A percentile compares a stretch with the other conserved stretches of the same genome.
These are phyloP conservation scores for Bimastos eiseni DNA, from an alignment of 2,888 invertebrate genomes.

Conservation along the genomic window DNA sequence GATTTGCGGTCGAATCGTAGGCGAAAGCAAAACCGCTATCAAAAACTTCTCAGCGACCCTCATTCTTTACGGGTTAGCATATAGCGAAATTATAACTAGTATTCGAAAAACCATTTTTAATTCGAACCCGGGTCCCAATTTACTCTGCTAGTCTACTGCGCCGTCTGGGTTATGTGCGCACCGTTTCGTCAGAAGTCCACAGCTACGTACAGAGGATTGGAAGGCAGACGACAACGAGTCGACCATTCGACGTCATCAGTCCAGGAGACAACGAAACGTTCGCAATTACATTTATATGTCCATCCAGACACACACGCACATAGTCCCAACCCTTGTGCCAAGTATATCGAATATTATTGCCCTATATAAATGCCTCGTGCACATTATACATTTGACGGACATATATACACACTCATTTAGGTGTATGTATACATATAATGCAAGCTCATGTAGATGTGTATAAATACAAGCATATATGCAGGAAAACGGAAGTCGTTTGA, in stretches of 20 bases:
- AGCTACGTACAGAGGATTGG: background rate
- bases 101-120: no score
- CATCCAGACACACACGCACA: background rate
- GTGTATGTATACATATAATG: background rate
- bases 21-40: no score
- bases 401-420: background rate
- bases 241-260: background rate
- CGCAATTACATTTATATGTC: conserved; percentile 13
- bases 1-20: no score
- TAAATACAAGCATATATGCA: background rate
- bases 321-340: background rate
- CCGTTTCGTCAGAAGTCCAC: background rate
- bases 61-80: no score
- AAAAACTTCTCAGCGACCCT: no score
- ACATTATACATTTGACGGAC: background rate
- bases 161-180: background rate
- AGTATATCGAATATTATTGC: conserved; percentile 7
- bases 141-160: background rate
- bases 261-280: background rate
- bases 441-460: background rate
- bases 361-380: background rate
- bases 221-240: background rate
- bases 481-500: background rate
- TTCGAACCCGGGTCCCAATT: background rate
- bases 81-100: no score